These are phyloP conservation scores for Scylla paramamosain DNA, from an alignment of 1,140 invertebrate genomes.

Conservation along the genomic window DNA sequence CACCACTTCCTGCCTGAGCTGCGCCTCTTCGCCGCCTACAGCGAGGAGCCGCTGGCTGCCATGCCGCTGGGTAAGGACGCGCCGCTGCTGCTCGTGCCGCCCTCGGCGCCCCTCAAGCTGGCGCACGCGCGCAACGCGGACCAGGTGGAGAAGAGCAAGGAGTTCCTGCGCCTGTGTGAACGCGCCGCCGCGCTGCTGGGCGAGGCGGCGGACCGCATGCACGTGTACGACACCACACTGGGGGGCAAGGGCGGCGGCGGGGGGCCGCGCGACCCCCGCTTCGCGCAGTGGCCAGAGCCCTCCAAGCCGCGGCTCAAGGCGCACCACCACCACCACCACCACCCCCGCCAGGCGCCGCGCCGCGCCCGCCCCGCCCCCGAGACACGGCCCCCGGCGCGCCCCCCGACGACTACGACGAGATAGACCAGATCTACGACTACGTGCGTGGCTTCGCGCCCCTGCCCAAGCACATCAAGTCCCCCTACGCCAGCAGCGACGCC, in stretches of 20 bases:
- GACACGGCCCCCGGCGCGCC: constrained; percentile 80
- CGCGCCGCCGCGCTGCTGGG: constrained; percentile 88
- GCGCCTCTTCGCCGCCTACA: constrained; percentile 90
- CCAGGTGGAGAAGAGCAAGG: constrained; percentile 88
- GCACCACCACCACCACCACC: constrained; percentile 80
- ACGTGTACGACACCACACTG: constrained; percentile 79
- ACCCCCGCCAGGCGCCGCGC: constrained; percentile 78
- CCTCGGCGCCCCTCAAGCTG: constrained; percentile 92
- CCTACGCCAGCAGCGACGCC: constrained; percentile 79
- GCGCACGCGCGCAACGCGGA: constrained; percentile 91
- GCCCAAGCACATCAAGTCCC: constrained; percentile 88
- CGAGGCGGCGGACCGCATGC: constrained; percentile 91
- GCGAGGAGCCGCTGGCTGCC: constrained; percentile 90
- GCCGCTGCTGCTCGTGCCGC: constrained; percentile 89
- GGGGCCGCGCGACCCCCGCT: constrained; percentile 65
- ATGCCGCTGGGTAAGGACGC: constrained; percentile 89
- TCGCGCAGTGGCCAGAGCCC: constrained; percentile 66
- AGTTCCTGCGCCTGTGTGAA: constrained; percentile 90
- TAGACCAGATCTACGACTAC: constrained; percentile 98
- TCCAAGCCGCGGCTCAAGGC: constrained; percentile 71
- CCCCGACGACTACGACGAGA: constrained; percentile 93
- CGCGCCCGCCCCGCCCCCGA: constrained; percentile 78
- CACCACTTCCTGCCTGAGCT: constrained; percentile 90
- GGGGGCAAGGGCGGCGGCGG: constrained; percentile 59
- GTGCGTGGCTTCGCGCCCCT: constrained; percentile 94